These are phyloP conservation scores for Lochmaea crataegi DNA, from an alignment of 2,888 invertebrate genomes.

Conservation along the genomic window DNA sequence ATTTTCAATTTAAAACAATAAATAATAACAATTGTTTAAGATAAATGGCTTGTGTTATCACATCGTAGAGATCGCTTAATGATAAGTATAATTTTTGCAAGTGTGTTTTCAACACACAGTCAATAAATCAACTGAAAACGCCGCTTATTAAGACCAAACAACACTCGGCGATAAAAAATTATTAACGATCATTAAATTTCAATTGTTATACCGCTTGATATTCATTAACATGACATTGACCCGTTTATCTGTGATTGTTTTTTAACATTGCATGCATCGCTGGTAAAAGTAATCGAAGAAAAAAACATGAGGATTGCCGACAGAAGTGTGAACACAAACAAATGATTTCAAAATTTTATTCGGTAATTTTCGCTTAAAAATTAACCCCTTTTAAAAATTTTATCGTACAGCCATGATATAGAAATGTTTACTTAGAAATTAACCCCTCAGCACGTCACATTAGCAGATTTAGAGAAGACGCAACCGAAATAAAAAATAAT, in stretches of 20 bases:
- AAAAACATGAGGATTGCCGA: background rate
- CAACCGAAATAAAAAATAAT: no score
- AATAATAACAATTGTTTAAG: conserved; percentile 1
- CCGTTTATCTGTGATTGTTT: conserved; percentile 14
- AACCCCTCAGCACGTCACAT: no score
- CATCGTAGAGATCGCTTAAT: background rate
- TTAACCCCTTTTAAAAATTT: no score
- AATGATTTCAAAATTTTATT: no score
- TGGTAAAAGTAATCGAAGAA: background rate
- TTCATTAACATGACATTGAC: conserved; percentile 28
- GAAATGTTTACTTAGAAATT: no score
- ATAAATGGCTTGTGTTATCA: background rate
- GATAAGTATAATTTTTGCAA: conserved; percentile 18
- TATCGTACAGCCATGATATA: no score
- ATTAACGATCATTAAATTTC: conserved; percentile 30
- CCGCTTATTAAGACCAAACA: conserved; percentile 11
- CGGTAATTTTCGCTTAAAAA: no score
- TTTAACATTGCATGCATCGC: background rate
- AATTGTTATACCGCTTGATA: conserved; percentile 26
- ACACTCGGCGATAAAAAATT: conserved; percentile 22
- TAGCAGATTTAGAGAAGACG: no score
- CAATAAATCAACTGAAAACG: conserved; percentile 12
- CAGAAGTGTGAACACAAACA: no score
- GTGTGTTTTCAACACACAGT: background rate
- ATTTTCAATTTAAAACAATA: background rate